Evolutionary conservation across 2,888 invertebrate species (phyloP), one percentile per base, ranked within the genome.

Genomic region (Cryptophagus acutangulus): DNA sequence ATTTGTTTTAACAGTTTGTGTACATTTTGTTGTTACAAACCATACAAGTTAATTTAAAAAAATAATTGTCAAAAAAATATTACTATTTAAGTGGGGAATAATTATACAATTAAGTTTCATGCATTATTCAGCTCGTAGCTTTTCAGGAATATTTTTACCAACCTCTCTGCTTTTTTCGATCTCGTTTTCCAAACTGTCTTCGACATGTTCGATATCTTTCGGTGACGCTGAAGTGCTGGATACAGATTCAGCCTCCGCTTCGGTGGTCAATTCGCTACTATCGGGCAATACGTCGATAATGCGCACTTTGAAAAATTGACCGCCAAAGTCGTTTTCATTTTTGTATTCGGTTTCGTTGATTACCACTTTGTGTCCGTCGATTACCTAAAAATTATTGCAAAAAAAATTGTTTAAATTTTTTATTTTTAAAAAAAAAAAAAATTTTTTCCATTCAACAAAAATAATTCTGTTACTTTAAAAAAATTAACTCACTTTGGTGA

Each of bases 331-430:
- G 17, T 68, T 67, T 40, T 70, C 64, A 29, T 67, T 63, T 26
- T 63, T 61, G 62, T 72, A 75, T 36, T 70, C 70, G 1, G 76
- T 76, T 52, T 75, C 73, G 56, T 76, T 76, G 43, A 75, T 69
- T 17, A 73, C 72, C 30, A 76, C 73, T 17, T 72, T 68, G 56
- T 75, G 74, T 29, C 74, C 74, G 45, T 74, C 65, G 49, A 75
- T 71, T 8, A 75, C 49, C 76, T 76, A 54, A 12, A 58, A 48
- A 84, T 67, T 14, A 36, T 12, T 20, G 6, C 24, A n/a, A n/a
- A 20, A n/a, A n/a, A n/a, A n/a, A n/a, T n/a, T n/a, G n/a, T n/a
- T n/a, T n/a, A n/a, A n/a, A n/a, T n/a, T n/a, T n/a, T n/a, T n/a
- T 20, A 20, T 20, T 20, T 20, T 8, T 8, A 20, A n/a, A 6